Base-by-base conservation (phyloP, 2,888 invertebrate genomes). In the Chelonus formosanus region DNA sequence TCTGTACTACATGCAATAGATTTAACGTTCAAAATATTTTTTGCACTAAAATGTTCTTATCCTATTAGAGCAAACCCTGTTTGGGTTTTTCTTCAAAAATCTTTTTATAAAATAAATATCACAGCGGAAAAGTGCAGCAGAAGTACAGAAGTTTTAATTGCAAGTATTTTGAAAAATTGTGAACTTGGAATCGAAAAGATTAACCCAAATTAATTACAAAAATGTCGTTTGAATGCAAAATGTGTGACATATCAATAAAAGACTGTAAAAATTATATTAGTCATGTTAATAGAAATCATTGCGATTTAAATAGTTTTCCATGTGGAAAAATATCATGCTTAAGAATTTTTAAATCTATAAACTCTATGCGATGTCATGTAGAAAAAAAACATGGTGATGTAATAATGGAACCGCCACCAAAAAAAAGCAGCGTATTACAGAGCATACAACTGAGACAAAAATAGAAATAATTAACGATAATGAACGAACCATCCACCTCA, bases 1-100 rank as follows among this genome's bases (percentile, higher is more conserved):
- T 53, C 64, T 7, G 31, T 58, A 8, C 34, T 58, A 45, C 6
- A 64, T 32, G 64, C 53, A 6, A 57, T 52, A 32, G 50, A 56
- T 45, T 53, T 64, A 10, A 58, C 58, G 3, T 64, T 64, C 3
- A 58, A 64, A 52, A 48, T 58, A 32, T 58, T n/a, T 53, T 58
- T 64, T 20, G 58, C 64, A 20, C 44, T 64, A 4, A 20, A 52
- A 3, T 56, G 64, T 48, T 35, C 3, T 10, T 64, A 58, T 32
- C 48, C 50, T 8, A 10, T 8, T 32, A 31, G 56, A 5, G 57
- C 58, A 8, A 10, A 48, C 5, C 6, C 10, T 5, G 35, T 58
- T 10, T 58, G 64, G 64, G 20, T 48, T 4, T 58, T 58, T 7
- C 45, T 64, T 2, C 58, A 58, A 48, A 53, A 43, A 64, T 56